Evolutionary conservation across 2,888 invertebrate species (phyloP), one percentile per base, ranked within the genome.

Genomic region (Hermodice carunculata): DNA sequence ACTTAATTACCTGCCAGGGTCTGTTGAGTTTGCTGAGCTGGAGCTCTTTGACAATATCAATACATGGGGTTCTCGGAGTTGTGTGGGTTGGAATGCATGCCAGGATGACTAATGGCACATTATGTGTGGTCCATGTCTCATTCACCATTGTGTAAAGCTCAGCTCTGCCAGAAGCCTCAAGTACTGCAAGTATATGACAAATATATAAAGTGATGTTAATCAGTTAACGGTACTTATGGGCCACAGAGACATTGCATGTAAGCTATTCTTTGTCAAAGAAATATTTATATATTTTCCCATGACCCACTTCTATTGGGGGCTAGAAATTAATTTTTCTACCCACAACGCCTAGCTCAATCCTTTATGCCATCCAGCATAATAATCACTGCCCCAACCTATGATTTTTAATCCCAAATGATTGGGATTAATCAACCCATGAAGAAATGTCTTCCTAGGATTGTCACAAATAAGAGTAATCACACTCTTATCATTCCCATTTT

Each of bases 1-100:
- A n/a, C n/a, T n/a, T 11, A 44, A 71, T 71, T 74, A 83, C 84
- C 80, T 81, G 81, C 83, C 83, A 84, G 6, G 83, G 83, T 66
- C 80, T 77, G 56, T 71, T 77, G n/a, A 84, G 62, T 40, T 65
- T 67, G 19, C 73, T 67, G 26, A 84, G 70, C 6, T 81, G 58
- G 3, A 84, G 73, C 31, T 63, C 51, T 32, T 73, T 65, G 19
- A 79, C 78, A 22, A 84, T 65, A 4, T 81, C 73, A 58, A 77
- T 69, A 44, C 81, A 80, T 1, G 83, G 75, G 32, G 78, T 59
- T 52, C 78, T 65, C 2, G 66, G 54, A 32, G 48, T 49, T 6
- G 48, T 61, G 5, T 53, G 28, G 32, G 75, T 69, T 31, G 68
- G 66, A 2, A 76, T 63, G 69, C 80, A 81, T 14, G 82, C 76